Base-by-base conservation (phyloP, 2,113 vertebrate species). In the Columba livia region DNA sequence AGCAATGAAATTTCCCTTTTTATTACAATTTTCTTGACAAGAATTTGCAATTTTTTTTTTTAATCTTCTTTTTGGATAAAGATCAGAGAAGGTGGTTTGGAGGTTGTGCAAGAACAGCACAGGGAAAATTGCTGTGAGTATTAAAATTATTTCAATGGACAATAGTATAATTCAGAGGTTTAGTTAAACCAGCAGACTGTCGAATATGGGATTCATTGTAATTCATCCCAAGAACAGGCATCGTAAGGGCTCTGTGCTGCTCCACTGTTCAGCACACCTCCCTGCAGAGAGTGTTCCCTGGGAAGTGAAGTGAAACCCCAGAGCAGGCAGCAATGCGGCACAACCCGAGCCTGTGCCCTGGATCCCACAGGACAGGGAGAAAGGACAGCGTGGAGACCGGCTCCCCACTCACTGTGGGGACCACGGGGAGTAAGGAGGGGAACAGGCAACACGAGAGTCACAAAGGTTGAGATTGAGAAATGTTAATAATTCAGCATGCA, bases 401-500 rank as follows among this genome's bases (percentile, higher is more conserved):
- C 17, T 88, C 60, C 57, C 47, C 10, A 50, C 34, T 85, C 47
- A 13, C 28, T 51, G 28, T 2, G n/a, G 67, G 11, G 5, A 64
- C 29, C 3, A 2, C 34, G 38, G 48, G 34, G 50, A 77, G 51
- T 24, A 47, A n/a, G 31, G 77, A 74, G 66, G 53, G 74, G 47
- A 85, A 56, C 79, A 94, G 50, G 79, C 94, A 96, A 82, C 71
- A 78, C 61, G 58, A 60, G 44, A 79, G 60, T 31, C 71, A 88
- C 44, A 77, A 83, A 86, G 84, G 75, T 34, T 69, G 82, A 96
- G 77, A 75, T 7, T 38, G 72, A 94, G 79, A 88, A 64, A 42
- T 9, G 69, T 98, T 97, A 98, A 98, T 97, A 98, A 98, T 97
- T 98, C 65, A 98, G 71, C 96, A 97, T 95, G 94, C 97, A 96